Base-by-base conservation (phyloP, 2,113 vertebrate genomes). In the Gymnarchus niloticus region DNA sequence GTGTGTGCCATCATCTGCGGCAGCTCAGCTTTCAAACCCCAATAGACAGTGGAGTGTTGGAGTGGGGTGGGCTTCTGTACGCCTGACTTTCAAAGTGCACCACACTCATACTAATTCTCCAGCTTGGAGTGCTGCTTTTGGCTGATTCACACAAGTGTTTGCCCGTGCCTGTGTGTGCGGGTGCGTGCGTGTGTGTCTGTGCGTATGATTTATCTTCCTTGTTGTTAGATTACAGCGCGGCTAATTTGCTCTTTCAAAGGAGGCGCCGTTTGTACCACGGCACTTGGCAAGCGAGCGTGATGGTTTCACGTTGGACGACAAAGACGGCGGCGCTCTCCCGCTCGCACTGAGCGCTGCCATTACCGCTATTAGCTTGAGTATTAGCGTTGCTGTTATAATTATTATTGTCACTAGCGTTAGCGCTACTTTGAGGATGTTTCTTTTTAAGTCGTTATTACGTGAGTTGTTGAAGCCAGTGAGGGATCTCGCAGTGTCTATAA, bases 171-270 rank as follows among this genome's bases (percentile, higher is more conserved):
- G 17, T 69, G 14, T 33, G 65, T 33, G 33, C 28, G 28, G 10
- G 5, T 33, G 4, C 3, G 8, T 73, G 65, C 3, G 17, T 2
- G 65, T 6, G 33, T 41, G 28, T 69, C 33, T 17, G 12, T 12
- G 81, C 37, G 56, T 41, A 56, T 23, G 83, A 88, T 88, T 88
- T 83, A 90, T 90, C 88, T 85, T 61, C 85, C 82, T 85, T 48
- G 83, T 82, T 56, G 80, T 21, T 86, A 85, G 89, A 88, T 87
- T 88, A 88, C 85, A 84, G 81, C 48, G 80, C 81, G n/a, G 84
- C 87, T 88, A 88, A 88, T 90, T 90, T 88, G 82, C 87, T 59
- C 85, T 83, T 87, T 86, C 83, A 84, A 90, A 88, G 86, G 83
- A 84, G 84, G 73, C 86, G 56, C 84, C 25, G 77, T 65, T 56